A percentile compares a stretch with the other conserved stretches of the same genome.
Evolutionary conservation across 2,113 vertebrate genomes (phyloP).

Genomic region (Lampris megalopsis): DNA sequence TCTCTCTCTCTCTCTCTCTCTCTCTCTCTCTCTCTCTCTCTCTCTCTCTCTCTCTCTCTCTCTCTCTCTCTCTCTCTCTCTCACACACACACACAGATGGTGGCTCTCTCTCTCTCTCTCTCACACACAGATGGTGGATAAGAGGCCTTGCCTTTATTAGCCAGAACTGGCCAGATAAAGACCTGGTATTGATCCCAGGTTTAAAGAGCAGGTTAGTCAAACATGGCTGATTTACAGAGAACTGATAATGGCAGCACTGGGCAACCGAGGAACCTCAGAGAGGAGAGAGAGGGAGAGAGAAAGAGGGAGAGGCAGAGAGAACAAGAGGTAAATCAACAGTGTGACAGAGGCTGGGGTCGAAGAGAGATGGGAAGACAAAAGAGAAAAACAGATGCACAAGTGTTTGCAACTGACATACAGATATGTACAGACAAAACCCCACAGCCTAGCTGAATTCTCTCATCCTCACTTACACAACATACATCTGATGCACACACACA

Average conservation of each 20-base stretch:
- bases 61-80: neutral
- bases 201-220: conserved; percentile 87
- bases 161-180: conserved; percentile 84
- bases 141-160: conserved; percentile 86
- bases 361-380: conserved; percentile 5
- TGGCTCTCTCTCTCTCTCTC: conserved; percentile 34
- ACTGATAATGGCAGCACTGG: conserved; percentile 81
- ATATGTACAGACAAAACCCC: conserved; percentile 34
- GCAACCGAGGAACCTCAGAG: conserved; percentile 77
- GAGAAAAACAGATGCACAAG: conserved; percentile 24
- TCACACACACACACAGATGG: neutral
- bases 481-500: conserved; percentile 42
- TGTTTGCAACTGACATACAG: conserved; percentile 40
- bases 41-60: neutral
- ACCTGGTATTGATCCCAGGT: conserved; percentile 86
- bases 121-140: conserved; percentile 83
- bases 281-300: conserved; percentile 23
- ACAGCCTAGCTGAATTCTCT: conserved; percentile 43
- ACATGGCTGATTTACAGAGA: conserved; percentile 85
- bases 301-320: conserved; percentile 15
- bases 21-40: conserved; percentile 43
- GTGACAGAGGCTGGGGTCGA: conserved; percentile 21
- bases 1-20: conserved; percentile 37
- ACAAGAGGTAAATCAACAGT: conserved; percentile 61
- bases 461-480: conserved; percentile 45